These are phyloP conservation scores for Sitobion miscanthi DNA, from an alignment of 1,140 invertebrate genomes.

Conservation along the genomic window DNA sequence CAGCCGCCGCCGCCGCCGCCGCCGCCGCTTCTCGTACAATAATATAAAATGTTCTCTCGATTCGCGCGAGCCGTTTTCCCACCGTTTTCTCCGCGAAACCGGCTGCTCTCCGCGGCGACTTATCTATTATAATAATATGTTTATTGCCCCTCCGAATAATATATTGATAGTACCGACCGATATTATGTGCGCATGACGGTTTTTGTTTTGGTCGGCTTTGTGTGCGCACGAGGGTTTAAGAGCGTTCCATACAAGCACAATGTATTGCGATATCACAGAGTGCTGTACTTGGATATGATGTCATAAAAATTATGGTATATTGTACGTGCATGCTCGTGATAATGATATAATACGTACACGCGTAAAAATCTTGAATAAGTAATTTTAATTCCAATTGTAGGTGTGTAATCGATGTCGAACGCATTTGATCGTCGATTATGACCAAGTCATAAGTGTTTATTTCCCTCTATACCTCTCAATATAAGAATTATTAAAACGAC, in stretches of 20 bases:
- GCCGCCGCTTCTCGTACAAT: not conserved
- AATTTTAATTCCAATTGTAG: too few species aligned
- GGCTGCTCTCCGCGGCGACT: not conserved
- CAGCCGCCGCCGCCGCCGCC: not conserved
- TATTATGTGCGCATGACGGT: not conserved
- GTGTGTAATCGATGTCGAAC: too few species aligned
- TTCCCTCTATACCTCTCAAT: too few species aligned
- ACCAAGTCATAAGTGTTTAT: too few species aligned
- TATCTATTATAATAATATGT: too few species aligned
- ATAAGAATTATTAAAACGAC: too few species aligned
- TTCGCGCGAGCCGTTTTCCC: not conserved
- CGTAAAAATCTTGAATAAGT: too few species aligned
- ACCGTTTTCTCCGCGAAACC: conserved; percentile 22
- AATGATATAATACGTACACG: too few species aligned
- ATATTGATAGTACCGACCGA: not conserved
- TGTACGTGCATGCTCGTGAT: too few species aligned
- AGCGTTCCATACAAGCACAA: too few species aligned
- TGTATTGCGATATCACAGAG: not conserved
- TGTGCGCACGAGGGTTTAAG: too few species aligned
- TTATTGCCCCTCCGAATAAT: not conserved
- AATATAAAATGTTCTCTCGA: not conserved
- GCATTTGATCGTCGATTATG: too few species aligned
- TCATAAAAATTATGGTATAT: not conserved
- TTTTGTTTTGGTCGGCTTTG: not conserved
- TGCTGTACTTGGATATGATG: not conserved